Evolutionary conservation across 2,888 invertebrate species (phyloP), one percentile per base, ranked within the genome.

Genomic region (Sturmia bella): DNA sequence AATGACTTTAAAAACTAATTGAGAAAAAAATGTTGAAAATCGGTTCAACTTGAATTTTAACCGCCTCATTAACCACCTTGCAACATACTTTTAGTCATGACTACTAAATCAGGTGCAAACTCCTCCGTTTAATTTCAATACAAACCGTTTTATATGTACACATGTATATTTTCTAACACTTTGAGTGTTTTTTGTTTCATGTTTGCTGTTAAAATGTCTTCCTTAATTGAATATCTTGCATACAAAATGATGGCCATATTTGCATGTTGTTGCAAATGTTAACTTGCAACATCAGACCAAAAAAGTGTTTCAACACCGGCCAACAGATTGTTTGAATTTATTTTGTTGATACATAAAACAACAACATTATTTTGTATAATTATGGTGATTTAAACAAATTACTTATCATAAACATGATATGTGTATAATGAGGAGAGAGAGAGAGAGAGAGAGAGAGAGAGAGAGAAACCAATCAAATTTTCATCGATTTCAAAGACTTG

Each of bases 301-400:
- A 37, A 52, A 68, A 68, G 13, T 45, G n/a, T 63, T 48, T 12
- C 45, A 61, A 54, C 27, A 27, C 32, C 43, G 59, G 43, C 32
- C 43, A 68, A 32, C 27, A 57, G 45, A 61, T 61, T 24, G 6
- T 72, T 43, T 13, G 63, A 52, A 59, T 57, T 66, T 19, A 59
- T 59, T 32, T 52, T 78, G 78, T 78, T 78, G 43, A 48, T 72
- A 72, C 72, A 66, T 78, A 78, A 78, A 66, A 66, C 41, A 78
- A 59, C 78, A 78, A 72, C 78, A 72, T 64, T 64, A 72, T 78
- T 72, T 72, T 43, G 27, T 37, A 37, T 64, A 78, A 78, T 78
- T 52, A 72, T 59, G 13, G 78, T 72, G 50, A 57, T 78, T 78
- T 59, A 17, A 78, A 63, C 15, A 77, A 66, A 74, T 74, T 66